Conservation (phyloP, 2,113 vertebrate species). For the Oncorhynchus keta region DNA sequence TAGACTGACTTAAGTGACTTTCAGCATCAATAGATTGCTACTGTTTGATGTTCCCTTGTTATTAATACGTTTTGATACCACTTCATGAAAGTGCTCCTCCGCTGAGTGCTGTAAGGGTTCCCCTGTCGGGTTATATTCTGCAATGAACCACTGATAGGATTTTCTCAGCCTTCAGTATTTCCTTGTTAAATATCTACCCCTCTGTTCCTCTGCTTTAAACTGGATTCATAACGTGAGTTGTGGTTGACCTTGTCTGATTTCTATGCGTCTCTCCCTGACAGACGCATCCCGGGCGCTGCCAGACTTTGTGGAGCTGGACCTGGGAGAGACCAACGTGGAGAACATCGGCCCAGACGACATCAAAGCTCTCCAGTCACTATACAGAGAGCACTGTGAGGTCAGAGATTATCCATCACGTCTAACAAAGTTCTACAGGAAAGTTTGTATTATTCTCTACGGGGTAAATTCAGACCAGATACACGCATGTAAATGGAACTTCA, state of each 20-base stretch:
- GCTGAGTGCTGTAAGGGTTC: background rate
- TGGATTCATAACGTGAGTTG: background rate
- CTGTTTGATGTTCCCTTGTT: background rate
- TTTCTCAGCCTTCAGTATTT: background rate
- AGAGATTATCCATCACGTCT: constrained; percentile 28
- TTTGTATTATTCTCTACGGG: too few relatives aligned
- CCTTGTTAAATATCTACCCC: background rate
- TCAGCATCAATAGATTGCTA: background rate
- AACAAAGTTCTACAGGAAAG: background rate
- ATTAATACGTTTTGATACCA: background rate
- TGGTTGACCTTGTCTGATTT: background rate
- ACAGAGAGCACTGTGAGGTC: constrained; percentile 96
- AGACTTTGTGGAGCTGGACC: constrained; percentile 86
- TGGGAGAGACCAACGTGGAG: constrained; percentile 80
- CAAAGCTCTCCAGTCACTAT: constrained; percentile 89
- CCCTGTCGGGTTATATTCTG: background rate
- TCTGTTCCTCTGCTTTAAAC: too few relatives aligned
- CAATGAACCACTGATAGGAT: background rate
- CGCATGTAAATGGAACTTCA: too few relatives aligned
- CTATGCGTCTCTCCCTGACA: constrained; percentile 37
- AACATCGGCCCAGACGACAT: constrained; percentile 80
- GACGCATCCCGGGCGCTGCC: constrained; percentile 91
- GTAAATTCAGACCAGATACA: too few relatives aligned
- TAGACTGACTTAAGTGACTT: background rate
- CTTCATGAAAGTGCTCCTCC: background rate